These are phyloP conservation scores for Enteromius paludinosus DNA, from an alignment of 2,797 vertebrate species.

Conservation along the genomic window DNA sequence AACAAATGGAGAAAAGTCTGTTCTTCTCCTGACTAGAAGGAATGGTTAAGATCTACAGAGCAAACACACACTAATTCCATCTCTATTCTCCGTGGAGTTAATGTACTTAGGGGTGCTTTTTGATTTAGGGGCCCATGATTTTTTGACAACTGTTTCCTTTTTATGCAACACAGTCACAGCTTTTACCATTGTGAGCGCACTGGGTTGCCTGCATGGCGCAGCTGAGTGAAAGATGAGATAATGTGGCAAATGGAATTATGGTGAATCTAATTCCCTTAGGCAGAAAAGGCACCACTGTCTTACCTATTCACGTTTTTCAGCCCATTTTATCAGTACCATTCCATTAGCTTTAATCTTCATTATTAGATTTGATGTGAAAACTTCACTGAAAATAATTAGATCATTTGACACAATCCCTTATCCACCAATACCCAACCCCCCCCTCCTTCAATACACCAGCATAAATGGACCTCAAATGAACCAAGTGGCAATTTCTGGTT, in stretches of 20 bases:
- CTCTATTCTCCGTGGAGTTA: slow-evolving; percentile 45
- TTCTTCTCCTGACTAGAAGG: slow-evolving; percentile 12
- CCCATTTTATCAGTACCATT: slow-evolving; percentile 41
- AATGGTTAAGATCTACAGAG: slow-evolving; percentile 50
- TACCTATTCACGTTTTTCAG: slow-evolving; percentile 16
- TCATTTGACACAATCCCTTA: slow-evolving; percentile 26
- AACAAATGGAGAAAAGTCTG: background rate
- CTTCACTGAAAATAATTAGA: slow-evolving; percentile 50
- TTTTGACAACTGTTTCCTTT: slow-evolving; percentile 50
- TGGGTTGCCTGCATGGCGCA: slow-evolving; percentile 29
- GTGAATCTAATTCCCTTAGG: slow-evolving; percentile 51
- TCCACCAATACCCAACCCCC: too few relatives aligned
- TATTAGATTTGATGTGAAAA: slow-evolving; percentile 55
- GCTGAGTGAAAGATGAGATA: slow-evolving; percentile 52
- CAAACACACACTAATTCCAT: slow-evolving; percentile 51
- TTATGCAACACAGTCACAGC: slow-evolving; percentile 47
- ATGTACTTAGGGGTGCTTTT: slow-evolving; percentile 38
- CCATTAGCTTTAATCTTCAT: slow-evolving; percentile 50
- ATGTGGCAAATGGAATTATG: slow-evolving; percentile 55
- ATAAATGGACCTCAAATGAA: background rate
- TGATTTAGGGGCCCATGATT: slow-evolving; percentile 39
- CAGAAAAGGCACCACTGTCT: slow-evolving; percentile 44
- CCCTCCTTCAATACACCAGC: slow-evolving; percentile 5
- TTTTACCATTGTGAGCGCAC: slow-evolving; percentile 39
- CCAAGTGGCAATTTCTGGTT: background rate